A percentile compares a stretch with the other conserved stretches of the same genome.
These are phyloP conservation scores for Lordiphosa clarofinis DNA, from an alignment of 1,140 invertebrate species.

Conservation along the genomic window DNA sequence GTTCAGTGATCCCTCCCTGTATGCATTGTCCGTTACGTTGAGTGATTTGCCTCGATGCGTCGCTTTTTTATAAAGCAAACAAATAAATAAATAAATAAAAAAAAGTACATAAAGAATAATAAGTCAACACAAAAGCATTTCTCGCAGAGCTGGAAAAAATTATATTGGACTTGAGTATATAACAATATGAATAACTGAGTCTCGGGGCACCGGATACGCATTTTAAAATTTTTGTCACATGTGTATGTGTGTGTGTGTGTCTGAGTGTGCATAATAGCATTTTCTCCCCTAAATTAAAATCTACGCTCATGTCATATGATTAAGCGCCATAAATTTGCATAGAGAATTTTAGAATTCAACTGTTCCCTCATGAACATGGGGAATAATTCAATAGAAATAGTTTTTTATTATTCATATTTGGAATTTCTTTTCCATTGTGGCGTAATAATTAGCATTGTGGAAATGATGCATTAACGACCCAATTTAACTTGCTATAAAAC, in stretches of 20 bases:
- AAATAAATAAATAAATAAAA: conserved; percentile 44
- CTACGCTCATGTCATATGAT: conserved; percentile 23
- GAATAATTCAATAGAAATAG: no score
- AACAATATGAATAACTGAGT: conserved; percentile 42
- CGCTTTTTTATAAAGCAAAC: conserved; percentile 35
- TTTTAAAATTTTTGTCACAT: conserved; percentile 39
- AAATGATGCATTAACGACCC: no score
- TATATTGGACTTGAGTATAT: background rate
- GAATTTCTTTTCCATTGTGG: no score
- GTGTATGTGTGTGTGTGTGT: background rate
- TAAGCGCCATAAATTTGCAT: conserved; percentile 14
- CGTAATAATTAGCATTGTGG: no score
- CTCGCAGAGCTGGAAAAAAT: background rate
- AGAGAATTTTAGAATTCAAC: no score
- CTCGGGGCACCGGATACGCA: conserved; percentile 44
- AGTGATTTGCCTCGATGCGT: conserved; percentile 41
- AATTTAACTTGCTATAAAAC: no score
- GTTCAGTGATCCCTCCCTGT: background rate
- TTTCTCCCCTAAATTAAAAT: background rate
- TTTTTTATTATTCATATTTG: no score
- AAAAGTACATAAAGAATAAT: conserved; percentile 39
- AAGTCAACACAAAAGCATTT: conserved; percentile 23
- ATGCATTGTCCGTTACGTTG: conserved; percentile 15
- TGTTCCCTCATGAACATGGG: no score
- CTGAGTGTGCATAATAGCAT: conserved; percentile 28